These are phyloP conservation scores for Agrochola litura DNA, from an alignment of 2,888 invertebrate genomes.

Conservation along the genomic window DNA sequence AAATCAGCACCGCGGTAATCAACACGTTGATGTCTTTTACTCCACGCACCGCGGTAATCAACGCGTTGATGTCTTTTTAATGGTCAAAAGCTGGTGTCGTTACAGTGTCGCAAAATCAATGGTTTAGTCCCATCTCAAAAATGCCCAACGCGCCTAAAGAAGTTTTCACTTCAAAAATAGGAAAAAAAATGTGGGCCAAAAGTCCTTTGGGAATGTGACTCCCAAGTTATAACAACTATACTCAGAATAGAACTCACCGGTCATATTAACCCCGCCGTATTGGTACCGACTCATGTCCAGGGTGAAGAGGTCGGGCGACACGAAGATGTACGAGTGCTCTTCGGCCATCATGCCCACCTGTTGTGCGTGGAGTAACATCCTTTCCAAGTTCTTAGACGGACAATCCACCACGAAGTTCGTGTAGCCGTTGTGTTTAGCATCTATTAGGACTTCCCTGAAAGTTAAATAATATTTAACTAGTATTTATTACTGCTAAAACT, in stretches of 20 bases:
- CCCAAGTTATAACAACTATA: too few relatives aligned
- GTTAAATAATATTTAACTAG: background rate
- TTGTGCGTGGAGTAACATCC: slow-evolving; percentile 92
- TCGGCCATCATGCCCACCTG: slow-evolving; percentile 96
- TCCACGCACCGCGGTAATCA: too few relatives aligned
- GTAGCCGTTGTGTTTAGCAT: slow-evolving; percentile 92
- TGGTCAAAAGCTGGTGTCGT: too few relatives aligned
- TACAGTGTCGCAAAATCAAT: too few relatives aligned
- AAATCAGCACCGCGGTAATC: too few relatives aligned
- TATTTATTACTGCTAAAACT: background rate
- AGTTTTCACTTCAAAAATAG: background rate
- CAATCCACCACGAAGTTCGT: slow-evolving; percentile 95
- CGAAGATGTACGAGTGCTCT: slow-evolving; percentile 94
- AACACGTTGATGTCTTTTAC: too few relatives aligned
- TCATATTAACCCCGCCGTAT: slow-evolving; percentile 96
- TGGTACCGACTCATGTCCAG: slow-evolving; percentile 94
- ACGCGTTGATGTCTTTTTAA: too few relatives aligned
- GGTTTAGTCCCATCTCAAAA: too few relatives aligned
- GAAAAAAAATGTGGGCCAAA: background rate
- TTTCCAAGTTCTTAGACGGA: slow-evolving; percentile 88
- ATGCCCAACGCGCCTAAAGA: too few relatives aligned
- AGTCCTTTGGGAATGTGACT: background rate
- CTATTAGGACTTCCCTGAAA: slow-evolving; percentile 92
- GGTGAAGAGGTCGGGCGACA: slow-evolving; percentile 95
- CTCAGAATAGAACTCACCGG: slow-evolving; percentile 85